Conservation (phyloP, 2,797 vertebrate species). For the Malurus splendens region DNA sequence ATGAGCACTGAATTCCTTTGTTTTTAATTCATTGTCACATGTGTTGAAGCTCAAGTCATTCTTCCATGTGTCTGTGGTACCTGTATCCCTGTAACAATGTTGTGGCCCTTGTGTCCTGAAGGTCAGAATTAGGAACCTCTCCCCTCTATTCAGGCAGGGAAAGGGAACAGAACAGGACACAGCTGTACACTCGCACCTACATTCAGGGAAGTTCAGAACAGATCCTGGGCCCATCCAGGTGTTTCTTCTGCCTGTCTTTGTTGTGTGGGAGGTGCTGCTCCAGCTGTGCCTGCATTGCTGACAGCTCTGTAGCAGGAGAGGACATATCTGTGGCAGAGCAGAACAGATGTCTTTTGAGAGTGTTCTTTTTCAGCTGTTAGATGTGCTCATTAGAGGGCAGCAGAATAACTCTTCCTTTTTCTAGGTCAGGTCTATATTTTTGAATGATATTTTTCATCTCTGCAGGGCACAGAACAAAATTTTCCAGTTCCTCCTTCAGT, state of each 20-base stretch:
- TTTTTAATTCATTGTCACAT: not conserved
- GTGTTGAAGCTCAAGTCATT: not conserved
- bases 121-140: not conserved
- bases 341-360: not conserved
- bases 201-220: not conserved
- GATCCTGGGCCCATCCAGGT: not conserved
- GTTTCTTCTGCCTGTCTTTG: not conserved
- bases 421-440: constrained; percentile 32
- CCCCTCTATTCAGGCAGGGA: not conserved
- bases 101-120: not conserved
- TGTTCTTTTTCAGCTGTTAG: not conserved
- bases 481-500: not conserved
- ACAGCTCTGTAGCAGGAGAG: not conserved
- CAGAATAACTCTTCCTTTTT: constrained; percentile 40
- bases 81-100: not conserved
- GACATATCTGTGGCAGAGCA: not conserved
- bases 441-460: not conserved
- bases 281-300: not conserved
- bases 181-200: not conserved
- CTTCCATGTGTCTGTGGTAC: not conserved
- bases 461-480: not conserved
- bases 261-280: not conserved
- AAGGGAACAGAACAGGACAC: not conserved
- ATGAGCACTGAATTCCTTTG: not conserved
- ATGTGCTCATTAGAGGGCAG: constrained; percentile 58